Evolutionary conservation across 2,113 vertebrate species (phyloP).

Genomic region (Lagenorhynchus albirostris): DNA sequence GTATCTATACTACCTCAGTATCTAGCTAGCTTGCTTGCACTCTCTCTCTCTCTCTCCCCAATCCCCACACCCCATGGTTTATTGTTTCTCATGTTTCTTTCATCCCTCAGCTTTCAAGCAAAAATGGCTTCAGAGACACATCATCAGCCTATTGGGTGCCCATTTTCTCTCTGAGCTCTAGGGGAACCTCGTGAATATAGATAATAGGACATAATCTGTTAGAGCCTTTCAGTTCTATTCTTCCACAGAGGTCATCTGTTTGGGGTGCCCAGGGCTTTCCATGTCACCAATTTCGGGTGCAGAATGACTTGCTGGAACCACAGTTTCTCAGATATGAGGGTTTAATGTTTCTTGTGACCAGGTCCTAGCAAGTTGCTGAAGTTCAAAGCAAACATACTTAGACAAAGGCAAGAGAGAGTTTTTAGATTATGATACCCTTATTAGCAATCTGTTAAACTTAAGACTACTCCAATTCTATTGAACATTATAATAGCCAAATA

Average conservation of each 20-base stretch:
- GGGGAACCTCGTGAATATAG: background rate
- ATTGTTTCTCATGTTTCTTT: background rate
- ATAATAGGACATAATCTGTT: background rate
- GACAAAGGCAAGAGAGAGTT: background rate
- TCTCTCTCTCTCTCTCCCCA: too few species aligned
- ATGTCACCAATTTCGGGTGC: background rate
- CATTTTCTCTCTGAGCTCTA: background rate
- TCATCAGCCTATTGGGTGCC: background rate
- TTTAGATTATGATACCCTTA: background rate
- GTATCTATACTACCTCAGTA: background rate
- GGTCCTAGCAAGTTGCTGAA: background rate
- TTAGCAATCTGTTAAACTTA: background rate
- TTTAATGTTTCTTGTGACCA: background rate
- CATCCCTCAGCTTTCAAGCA: background rate
- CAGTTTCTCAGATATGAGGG: background rate
- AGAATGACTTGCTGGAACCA: background rate
- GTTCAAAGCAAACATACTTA: background rate
- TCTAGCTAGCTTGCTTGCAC: background rate
- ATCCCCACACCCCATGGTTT: background rate
- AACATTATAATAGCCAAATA: background rate
- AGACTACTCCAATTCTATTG: background rate
- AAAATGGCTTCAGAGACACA: background rate
- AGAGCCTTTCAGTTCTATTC: background rate
- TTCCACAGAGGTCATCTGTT: background rate
- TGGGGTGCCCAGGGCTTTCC: background rate